phyloP scores from a whole-genome alignment of 2,888 invertebrate species.

The Eupithecia tripunctaria region DNA sequence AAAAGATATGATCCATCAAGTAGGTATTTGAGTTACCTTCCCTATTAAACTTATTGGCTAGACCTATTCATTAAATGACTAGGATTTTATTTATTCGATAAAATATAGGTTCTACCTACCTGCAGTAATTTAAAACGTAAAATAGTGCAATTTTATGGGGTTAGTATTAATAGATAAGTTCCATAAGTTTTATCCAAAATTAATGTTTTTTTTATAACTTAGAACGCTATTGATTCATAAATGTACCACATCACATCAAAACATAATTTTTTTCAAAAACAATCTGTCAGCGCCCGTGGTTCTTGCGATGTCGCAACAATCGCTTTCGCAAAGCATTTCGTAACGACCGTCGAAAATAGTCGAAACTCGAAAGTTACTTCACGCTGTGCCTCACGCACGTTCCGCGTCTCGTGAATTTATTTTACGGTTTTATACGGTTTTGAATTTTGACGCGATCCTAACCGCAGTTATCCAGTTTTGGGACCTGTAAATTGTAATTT shows the following conservation, averaged over 20 bases:
- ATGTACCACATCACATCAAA: too few relatives aligned
- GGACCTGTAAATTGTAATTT: constrained; percentile 19
- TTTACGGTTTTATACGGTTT: constrained; percentile 51
- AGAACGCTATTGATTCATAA: too few relatives aligned
- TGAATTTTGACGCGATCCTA: constrained; percentile 35
- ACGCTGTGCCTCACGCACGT: constrained; percentile 61
- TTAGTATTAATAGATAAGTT: too few relatives aligned
- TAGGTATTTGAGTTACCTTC: background rate
- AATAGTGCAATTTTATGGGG: too few relatives aligned
- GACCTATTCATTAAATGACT: background rate
- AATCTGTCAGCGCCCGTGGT: constrained; percentile 49
- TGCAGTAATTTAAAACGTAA: too few relatives aligned
- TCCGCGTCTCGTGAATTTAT: constrained; percentile 40
- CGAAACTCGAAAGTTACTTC: constrained; percentile 75
- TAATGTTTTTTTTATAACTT: too few relatives aligned
- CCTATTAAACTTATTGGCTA: too few relatives aligned
- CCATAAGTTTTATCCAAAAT: too few relatives aligned
- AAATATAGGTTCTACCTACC: too few relatives aligned
- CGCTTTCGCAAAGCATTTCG: constrained; percentile 78
- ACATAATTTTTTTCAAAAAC: too few relatives aligned
- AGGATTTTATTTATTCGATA: background rate
- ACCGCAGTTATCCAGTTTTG: constrained; percentile 21
- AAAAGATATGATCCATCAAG: background rate
- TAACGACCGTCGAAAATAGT: constrained; percentile 74
- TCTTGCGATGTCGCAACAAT: constrained; percentile 59